These are phyloP conservation scores for Polyodon spathula DNA, from an alignment of 2,113 vertebrate genomes.

Conservation along the genomic window DNA sequence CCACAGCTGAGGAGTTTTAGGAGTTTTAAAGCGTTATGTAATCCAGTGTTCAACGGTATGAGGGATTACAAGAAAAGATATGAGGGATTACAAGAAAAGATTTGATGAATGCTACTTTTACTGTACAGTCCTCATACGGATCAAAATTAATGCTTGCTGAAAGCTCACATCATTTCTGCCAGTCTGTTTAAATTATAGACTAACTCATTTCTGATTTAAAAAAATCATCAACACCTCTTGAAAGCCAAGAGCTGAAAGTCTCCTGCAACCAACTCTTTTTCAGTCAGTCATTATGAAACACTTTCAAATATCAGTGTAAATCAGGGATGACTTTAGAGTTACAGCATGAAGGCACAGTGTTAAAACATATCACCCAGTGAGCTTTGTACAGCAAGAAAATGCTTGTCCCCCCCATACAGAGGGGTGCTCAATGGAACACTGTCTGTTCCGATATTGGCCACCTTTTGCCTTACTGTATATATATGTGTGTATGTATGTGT, in stretches of 20 bases:
- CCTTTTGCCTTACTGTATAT: slow-evolving; percentile 21
- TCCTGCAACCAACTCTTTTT: slow-evolving; percentile 24
- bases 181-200: slow-evolving; percentile 2
- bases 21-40: too few species aligned
- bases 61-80: background rate
- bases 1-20: too few species aligned
- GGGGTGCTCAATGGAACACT: slow-evolving; percentile 31
- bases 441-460: slow-evolving; percentile 33
- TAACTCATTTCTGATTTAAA: slow-evolving; percentile 9
- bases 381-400: slow-evolving; percentile 30
- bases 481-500: too few species aligned
- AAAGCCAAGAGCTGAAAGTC: slow-evolving; percentile 18
- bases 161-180: slow-evolving; percentile 5
- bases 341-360: slow-evolving; percentile 31
- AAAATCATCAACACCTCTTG: too few species aligned
- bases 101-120: slow-evolving; percentile 9
- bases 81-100: background rate
- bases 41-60: background rate
- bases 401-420: slow-evolving; percentile 29
- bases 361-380: slow-evolving; percentile 29
- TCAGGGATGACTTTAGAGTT: slow-evolving; percentile 25
- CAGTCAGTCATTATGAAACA: slow-evolving; percentile 17
- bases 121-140: slow-evolving; percentile 6
- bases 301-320: slow-evolving; percentile 24
- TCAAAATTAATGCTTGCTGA: slow-evolving; percentile 7